Evolutionary conservation across 2,797 vertebrate species (phyloP).

Genomic region (Myotis vivesi): DNA sequence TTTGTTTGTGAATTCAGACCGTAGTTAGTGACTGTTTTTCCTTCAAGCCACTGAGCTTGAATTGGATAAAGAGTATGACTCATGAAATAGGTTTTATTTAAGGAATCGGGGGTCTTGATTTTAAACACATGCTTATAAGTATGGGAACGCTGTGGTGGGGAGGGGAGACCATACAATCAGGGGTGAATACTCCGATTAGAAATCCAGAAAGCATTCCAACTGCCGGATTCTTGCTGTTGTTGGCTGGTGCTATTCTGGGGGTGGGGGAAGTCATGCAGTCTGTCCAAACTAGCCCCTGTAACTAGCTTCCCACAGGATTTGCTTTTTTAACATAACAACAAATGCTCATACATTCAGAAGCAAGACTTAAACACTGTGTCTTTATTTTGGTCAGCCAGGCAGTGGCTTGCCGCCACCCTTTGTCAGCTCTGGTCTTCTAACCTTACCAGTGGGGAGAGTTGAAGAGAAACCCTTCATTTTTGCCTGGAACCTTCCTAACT

Average conservation of each 20-base stretch:
- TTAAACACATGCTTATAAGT: slow-evolving; percentile 52
- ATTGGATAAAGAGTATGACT: slow-evolving; percentile 47
- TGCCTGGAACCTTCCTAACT: not conserved
- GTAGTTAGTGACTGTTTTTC: not conserved
- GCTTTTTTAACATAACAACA: slow-evolving; percentile 51
- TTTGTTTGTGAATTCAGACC: not conserved
- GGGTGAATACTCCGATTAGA: slow-evolving; percentile 59
- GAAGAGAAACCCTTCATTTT: not conserved
- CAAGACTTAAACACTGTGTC: slow-evolving; percentile 20
- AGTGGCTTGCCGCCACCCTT: not conserved
- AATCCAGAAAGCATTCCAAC: slow-evolving; percentile 63
- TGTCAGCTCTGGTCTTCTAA: slow-evolving; percentile 23
- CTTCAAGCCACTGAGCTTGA: slow-evolving; percentile 14
- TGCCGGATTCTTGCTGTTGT: slow-evolving; percentile 51
- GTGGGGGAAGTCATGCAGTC: not conserved
- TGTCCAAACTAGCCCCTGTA: slow-evolving; percentile 29
- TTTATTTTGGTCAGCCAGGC: slow-evolving; percentile 39
- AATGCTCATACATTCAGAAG: slow-evolving; percentile 46
- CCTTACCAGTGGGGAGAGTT: not conserved
- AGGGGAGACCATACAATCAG: not conserved
- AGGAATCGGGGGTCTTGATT: slow-evolving; percentile 52
- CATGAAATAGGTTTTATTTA: slow-evolving; percentile 55
- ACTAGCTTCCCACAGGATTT: slow-evolving; percentile 53
- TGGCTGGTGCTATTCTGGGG: slow-evolving; percentile 55
- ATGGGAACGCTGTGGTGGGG: not conserved